Base-by-base conservation (phyloP, 2,888 invertebrate species). In the Dascillus cervinus region DNA sequence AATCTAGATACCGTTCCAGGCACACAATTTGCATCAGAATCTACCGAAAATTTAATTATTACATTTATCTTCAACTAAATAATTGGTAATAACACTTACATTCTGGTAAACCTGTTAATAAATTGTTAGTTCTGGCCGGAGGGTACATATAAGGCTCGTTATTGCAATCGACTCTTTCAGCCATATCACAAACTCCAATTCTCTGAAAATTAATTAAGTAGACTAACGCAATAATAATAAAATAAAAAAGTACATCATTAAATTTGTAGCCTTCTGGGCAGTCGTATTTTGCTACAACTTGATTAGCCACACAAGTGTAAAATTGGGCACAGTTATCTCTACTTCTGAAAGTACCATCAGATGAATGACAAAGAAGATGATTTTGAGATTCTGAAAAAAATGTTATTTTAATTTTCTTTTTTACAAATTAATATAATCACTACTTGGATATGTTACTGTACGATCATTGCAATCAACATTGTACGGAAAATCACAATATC, bases 151-250 rank as follows among this genome's bases (percentile, higher is more conserved):
- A 30, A 4, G 31, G 34, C 12, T 31, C 27, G 20, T 26, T 37
- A 3, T 14, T 26, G 13, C 39, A 80, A 49, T 76, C 70, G 0
- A 79, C 79, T 31, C 70, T 67, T 24, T 70, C 60, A 0, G 69
- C 66, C 45, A 76, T 80, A 53, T 81, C 80, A 43, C 81, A 81
- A 10, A 79, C 70, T 14, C 76, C 76, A 3, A 75, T 58, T 27
- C 65, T 61, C 79, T 79, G 60, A 35, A 70, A 68, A 34, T 14
- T n/a, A n/a, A n/a, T n/a, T n/a, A n/a, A n/a, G n/a, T n/a, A n/a
- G n/a, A n/a, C n/a, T n/a, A n/a, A n/a, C n/a, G n/a, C n/a, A n/a
- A n/a, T n/a, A 29, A 33, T 15, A 32, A 20, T 22, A 13, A 28
- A 33, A 36, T 29, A 14, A 19, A 12, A 17, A 40, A 47, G 44